Percentiles rank a stretch among this genome's conserved stretches.
These are phyloP conservation scores for Ellobium chinense DNA, from an alignment of 2,888 invertebrate genomes.

Conservation along the genomic window DNA sequence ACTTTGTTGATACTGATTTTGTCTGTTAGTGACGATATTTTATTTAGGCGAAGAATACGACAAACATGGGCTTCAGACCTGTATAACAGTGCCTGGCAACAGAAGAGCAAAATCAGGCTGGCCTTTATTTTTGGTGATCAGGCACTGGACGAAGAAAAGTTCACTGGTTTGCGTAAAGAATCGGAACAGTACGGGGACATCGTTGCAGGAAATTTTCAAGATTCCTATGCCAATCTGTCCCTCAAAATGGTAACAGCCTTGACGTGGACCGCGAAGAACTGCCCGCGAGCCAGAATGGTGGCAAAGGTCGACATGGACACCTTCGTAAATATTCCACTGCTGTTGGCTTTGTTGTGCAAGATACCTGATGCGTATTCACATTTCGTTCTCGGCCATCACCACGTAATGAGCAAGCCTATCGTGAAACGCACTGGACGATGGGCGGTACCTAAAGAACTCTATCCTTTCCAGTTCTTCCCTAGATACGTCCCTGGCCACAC, in stretches of 20 bases:
- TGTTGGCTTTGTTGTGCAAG: background rate
- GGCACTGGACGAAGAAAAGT: background rate
- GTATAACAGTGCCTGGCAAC: background rate
- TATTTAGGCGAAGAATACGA: background rate
- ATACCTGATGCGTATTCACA: background rate
- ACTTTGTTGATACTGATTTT: background rate
- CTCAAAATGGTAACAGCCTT: background rate
- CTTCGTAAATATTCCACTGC: background rate
- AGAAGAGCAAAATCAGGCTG: background rate
- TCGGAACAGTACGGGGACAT: background rate
- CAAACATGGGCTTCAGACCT: background rate
- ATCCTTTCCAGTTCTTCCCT: background rate
- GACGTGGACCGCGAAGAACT: background rate
- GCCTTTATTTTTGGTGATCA: background rate
- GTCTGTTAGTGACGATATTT: background rate
- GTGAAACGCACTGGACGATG: background rate
- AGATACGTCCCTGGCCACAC: background rate
- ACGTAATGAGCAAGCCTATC: background rate
- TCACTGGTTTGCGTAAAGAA: background rate
- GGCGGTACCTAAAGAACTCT: background rate
- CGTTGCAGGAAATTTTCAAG: background rate
- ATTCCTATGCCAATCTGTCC: background rate
- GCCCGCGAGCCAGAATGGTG: background rate
- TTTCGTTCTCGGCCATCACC: background rate
- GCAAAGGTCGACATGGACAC: constrained; percentile 6